These are phyloP conservation scores for Stegodyphus dumicola DNA, from an alignment of 1,140 invertebrate genomes.

Conservation along the genomic window DNA sequence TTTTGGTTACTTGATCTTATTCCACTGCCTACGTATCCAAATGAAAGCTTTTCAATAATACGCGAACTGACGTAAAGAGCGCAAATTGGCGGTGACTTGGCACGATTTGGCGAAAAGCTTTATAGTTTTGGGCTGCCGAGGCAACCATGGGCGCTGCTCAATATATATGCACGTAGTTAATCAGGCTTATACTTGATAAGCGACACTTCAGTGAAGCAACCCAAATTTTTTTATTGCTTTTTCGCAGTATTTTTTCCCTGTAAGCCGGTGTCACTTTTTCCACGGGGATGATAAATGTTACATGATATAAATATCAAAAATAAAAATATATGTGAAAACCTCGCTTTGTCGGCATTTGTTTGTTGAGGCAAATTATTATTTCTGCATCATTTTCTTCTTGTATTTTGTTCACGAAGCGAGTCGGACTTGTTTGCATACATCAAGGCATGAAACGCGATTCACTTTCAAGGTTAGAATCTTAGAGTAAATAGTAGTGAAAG, in stretches of 20 bases:
- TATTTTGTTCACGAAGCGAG: background rate
- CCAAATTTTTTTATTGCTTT: background rate
- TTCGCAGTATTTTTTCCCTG: background rate
- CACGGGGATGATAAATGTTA: conserved; percentile 1
- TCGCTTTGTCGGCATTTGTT: conserved; percentile 8
- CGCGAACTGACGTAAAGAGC: no score
- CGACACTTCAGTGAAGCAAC: background rate
- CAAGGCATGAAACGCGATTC: background rate
- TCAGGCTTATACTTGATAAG: conserved; percentile 6
- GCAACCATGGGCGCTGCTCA: background rate
- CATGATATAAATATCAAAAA: conserved; percentile 12
- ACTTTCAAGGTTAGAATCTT: conserved; percentile 9
- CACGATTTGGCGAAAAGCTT: no score
- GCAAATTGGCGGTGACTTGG: no score
- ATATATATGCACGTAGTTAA: conserved; percentile 17
- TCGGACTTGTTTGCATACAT: conserved; percentile 9
- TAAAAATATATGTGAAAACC: background rate
- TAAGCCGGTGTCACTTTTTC: background rate
- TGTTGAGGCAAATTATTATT: conserved; percentile 7
- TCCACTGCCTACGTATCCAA: no score
- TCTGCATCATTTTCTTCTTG: background rate
- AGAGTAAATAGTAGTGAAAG: background rate
- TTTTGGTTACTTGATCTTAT: no score
- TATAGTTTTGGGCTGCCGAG: background rate
- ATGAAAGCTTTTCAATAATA: no score